phyloP scores from a whole-genome alignment of 2,888 invertebrate species.

The Gnatocerus cornutus region DNA sequence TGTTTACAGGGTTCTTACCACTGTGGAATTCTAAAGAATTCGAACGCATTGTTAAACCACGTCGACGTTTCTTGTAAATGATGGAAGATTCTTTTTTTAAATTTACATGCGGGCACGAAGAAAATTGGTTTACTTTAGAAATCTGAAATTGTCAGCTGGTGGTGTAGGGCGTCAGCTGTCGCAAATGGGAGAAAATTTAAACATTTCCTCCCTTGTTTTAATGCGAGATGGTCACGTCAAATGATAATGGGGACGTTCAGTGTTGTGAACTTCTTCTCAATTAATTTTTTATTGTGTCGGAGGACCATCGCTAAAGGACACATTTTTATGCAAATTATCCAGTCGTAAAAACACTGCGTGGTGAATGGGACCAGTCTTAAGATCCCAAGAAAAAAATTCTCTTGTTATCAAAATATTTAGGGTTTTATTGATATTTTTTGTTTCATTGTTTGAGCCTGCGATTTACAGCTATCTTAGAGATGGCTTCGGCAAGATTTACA shows the following conservation, averaged over 20 bases:
- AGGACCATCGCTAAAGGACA: conserved; percentile 15
- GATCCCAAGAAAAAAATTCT: too few relatives aligned
- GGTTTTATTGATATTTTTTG: too few relatives aligned
- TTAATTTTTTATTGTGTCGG: conserved; percentile 32
- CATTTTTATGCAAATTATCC: conserved; percentile 48
- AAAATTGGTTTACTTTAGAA: conserved; percentile 40
- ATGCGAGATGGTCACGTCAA: conserved; percentile 43
- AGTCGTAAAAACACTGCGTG: conserved; percentile 21
- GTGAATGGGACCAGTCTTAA: conserved; percentile 47
- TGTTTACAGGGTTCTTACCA: conserved; percentile 37
- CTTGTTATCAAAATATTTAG: too few relatives aligned
- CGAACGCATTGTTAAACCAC: conserved; percentile 24
- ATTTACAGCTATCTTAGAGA: too few relatives aligned
- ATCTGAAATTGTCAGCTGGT: conserved; percentile 57
- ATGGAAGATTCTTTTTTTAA: conserved; percentile 30
- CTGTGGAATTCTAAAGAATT: conserved; percentile 31
- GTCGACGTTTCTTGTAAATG: conserved; percentile 25
- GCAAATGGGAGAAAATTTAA: conserved; percentile 55
- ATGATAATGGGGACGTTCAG: conserved; percentile 23
- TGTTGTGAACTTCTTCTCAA: conserved; percentile 18
- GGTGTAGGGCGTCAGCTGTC: conserved; percentile 47
- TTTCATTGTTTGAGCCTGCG: too few relatives aligned
- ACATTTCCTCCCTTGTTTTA: conserved; percentile 57
- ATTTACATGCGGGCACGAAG: conserved; percentile 38
- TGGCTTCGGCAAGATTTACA: neutral